A percentile compares a stretch with the other conserved stretches of the same genome.
Evolutionary conservation across 1,140 invertebrate species (phyloP).

Genomic region (Augochlora pura): DNA sequence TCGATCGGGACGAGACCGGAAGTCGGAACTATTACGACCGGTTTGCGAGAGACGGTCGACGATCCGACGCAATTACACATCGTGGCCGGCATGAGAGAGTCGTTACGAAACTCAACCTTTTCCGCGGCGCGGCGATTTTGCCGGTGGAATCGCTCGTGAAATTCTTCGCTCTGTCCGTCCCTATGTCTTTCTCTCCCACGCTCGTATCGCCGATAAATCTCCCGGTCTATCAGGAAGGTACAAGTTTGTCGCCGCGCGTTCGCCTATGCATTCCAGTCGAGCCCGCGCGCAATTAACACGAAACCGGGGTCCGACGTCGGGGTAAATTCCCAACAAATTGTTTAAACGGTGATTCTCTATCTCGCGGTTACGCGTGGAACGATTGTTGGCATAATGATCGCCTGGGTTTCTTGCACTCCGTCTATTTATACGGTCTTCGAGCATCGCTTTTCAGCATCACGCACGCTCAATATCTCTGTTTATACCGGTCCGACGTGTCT

Average conservation of each 20-base stretch:
- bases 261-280: conserved; percentile 24
- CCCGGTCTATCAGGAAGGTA: not conserved
- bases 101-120: conserved; percentile 34
- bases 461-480: too few species aligned
- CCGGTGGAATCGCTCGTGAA: not conserved
- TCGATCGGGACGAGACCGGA: conserved; percentile 22
- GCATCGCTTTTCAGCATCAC: too few species aligned
- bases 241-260: conserved; percentile 9
- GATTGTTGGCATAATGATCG: too few species aligned
- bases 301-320: not conserved
- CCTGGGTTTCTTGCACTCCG: too few species aligned
- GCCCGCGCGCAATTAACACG: conserved; percentile 24
- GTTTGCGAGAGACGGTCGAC: conserved; percentile 11
- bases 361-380: conserved; percentile 3
- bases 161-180: not conserved
- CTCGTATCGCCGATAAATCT: conserved; percentile 6
- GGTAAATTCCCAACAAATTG: conserved; percentile 29
- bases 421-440: too few species aligned
- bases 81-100: not conserved
- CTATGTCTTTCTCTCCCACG: not conserved
- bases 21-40: conserved; percentile 45
- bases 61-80: conserved; percentile 8
- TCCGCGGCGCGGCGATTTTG: not conserved
- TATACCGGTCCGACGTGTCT: too few species aligned
- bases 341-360: not conserved